Evolutionary conservation across 2,888 invertebrate genomes (phyloP).

Genomic region (Apamea sordens): DNA sequence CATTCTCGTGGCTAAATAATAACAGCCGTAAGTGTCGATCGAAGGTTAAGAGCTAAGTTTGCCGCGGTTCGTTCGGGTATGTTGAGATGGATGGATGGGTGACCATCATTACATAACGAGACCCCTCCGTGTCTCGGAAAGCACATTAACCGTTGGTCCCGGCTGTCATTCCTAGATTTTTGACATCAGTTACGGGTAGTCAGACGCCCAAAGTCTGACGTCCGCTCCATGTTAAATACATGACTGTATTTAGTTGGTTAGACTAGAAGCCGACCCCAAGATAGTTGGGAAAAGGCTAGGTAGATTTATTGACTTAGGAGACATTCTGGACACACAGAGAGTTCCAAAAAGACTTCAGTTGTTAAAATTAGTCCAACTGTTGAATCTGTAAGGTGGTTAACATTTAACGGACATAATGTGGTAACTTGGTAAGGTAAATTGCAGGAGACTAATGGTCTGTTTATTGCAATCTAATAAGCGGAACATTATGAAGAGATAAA

Average conservation of each 20-base stretch:
- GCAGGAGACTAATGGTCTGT: not conserved
- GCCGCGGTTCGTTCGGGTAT: too few relatives aligned
- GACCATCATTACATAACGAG: too few relatives aligned
- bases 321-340: not conserved
- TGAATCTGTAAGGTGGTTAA: not conserved
- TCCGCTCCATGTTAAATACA: not conserved
- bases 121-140: too few relatives aligned
- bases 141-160: too few relatives aligned
- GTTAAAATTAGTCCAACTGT: not conserved
- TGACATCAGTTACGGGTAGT: too few relatives aligned
- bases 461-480: not conserved
- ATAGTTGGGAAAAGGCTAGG: not conserved
- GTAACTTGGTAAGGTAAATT: not conserved
- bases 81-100: too few relatives aligned
- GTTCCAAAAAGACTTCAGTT: not conserved
- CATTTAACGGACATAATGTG: not conserved
- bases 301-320: not conserved
- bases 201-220: not conserved
- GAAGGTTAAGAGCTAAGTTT: too few relatives aligned
- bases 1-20: too few relatives aligned
- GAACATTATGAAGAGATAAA: constrained; percentile 5
- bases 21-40: too few relatives aligned
- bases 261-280: not conserved
- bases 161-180: too few relatives aligned
- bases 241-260: not conserved